Percentiles rank a stretch among this genome's conserved stretches.
Evolutionary conservation across 2,797 vertebrate species (phyloP).

Genomic region (Ciconia nigra): DNA sequence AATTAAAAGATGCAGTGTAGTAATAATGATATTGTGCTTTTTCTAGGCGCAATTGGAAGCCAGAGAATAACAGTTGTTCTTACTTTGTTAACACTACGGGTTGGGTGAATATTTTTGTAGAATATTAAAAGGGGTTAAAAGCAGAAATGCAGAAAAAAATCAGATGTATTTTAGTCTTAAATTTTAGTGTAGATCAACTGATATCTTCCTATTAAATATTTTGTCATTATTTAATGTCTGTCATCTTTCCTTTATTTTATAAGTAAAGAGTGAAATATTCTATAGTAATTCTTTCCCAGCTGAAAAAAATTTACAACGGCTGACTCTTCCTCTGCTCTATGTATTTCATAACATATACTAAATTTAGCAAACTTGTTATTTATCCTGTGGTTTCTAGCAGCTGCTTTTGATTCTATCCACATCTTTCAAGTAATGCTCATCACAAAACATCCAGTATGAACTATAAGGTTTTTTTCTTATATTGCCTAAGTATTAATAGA

Average conservation of each 20-base stretch:
- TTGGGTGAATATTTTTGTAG: neutral
- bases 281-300: neutral
- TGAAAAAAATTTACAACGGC: neutral
- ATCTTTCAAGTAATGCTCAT: slow-evolving; percentile 41
- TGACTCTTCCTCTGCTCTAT: neutral
- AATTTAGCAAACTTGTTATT: slow-evolving; percentile 45
- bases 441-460: slow-evolving; percentile 19
- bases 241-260: neutral
- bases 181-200: neutral
- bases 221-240: neutral
- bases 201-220: neutral
- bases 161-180: neutral
- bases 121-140: neutral
- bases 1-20: neutral
- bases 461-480: neutral
- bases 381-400: slow-evolving; percentile 16
- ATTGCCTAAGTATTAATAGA: neutral
- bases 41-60: neutral
- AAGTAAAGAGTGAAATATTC: neutral
- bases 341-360: slow-evolving; percentile 50
- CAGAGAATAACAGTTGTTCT: neutral
- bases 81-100: neutral
- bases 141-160: neutral
- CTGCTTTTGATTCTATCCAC: slow-evolving; percentile 54
- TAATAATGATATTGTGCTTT: neutral